Conservation (phyloP, 2,113 vertebrate species). For the Noctilio leporinus region DNA sequence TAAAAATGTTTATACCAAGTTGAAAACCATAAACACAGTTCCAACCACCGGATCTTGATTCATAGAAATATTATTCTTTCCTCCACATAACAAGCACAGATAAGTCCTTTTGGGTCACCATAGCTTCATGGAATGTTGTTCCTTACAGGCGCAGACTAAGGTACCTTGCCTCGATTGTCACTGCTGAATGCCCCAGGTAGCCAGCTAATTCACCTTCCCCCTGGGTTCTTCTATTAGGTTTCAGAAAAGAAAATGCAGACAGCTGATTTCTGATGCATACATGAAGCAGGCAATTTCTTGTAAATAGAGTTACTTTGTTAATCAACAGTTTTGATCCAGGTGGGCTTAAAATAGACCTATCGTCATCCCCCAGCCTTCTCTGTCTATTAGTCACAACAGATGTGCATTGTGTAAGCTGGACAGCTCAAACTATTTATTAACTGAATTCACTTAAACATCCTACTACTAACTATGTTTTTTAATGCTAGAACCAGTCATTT, state of each 20-base stretch:
- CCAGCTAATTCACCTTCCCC: background rate
- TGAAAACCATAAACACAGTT: conserved; percentile 56
- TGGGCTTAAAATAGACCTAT: background rate
- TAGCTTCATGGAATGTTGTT: rapidly evolving
- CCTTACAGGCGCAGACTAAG: background rate
- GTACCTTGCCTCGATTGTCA: background rate
- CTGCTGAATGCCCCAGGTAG: background rate
- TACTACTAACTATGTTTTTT: background rate
- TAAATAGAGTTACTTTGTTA: background rate
- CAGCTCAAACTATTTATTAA: background rate
- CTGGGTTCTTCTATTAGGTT: background rate
- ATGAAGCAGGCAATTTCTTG: background rate
- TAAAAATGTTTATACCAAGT: conserved; percentile 65
- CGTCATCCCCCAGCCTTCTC: background rate
- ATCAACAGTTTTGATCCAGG: background rate
- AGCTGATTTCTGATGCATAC: background rate
- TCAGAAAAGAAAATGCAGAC: background rate
- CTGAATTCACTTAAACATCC: background rate
- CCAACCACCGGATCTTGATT: conserved; percentile 63
- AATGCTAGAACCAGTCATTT: background rate
- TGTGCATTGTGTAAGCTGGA: background rate
- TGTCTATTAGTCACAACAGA: background rate
- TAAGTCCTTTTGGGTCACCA: background rate
- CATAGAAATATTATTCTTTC: conserved; percentile 46
- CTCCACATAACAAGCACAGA: background rate